These are phyloP conservation scores for Passer montanus DNA, from an alignment of 2,113 vertebrate species.

Conservation along the genomic window DNA sequence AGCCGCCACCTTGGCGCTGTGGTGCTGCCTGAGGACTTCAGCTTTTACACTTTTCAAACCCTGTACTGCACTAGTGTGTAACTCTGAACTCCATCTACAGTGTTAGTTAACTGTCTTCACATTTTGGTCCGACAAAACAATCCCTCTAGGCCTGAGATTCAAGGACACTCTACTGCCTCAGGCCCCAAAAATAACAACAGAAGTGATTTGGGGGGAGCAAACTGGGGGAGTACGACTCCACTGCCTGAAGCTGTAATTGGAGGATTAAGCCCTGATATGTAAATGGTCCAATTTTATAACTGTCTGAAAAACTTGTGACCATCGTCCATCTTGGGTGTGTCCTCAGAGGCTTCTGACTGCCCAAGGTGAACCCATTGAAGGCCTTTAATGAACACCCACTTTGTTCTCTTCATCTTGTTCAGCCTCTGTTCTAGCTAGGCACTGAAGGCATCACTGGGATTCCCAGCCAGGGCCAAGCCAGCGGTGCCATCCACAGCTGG, in stretches of 20 bases:
- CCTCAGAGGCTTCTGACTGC: accelerated
- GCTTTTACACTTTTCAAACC: accelerated
- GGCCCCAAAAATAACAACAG: accelerated
- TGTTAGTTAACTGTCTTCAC: not conserved
- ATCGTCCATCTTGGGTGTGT: accelerated
- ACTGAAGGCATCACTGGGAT: not conserved
- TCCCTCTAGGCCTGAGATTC: not conserved
- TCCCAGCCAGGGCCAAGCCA: not conserved
- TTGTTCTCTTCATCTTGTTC: too few species aligned
- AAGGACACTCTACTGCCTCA: too few species aligned
- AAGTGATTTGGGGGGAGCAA: not conserved
- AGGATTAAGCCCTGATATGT: not conserved
- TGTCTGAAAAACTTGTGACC: not conserved
- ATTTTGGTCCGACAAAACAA: not conserved
- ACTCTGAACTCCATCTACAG: not conserved
- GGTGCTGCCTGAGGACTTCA: accelerated
- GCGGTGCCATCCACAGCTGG: not conserved
- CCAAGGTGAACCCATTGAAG: not conserved
- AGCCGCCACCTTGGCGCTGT: constrained; percentile 73
- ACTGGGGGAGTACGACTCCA: not conserved
- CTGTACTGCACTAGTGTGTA: not conserved
- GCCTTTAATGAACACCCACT: not conserved
- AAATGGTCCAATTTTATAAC: not conserved
- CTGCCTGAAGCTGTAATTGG: not conserved
- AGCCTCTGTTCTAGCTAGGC: not conserved